Conservation (phyloP, 1,140 invertebrate genomes). For the Cydia fagiglandana region DNA sequence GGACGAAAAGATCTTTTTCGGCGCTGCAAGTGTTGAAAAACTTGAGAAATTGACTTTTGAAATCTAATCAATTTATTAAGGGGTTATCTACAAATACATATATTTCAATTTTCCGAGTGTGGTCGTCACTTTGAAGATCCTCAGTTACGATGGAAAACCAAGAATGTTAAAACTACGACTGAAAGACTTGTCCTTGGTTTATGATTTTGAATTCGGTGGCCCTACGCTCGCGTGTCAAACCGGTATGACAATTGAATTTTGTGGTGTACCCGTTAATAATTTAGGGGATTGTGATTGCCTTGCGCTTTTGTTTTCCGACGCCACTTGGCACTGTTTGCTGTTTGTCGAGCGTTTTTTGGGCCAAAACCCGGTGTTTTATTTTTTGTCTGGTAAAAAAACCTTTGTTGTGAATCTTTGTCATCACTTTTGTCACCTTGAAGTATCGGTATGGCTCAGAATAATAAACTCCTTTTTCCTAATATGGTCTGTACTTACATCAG, state of each 20-base stretch:
- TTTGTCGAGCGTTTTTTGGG: not conserved
- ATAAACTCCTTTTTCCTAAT: no score
- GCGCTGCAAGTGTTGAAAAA: no score
- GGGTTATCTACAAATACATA: no score
- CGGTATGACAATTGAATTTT: slow-evolving; percentile 56
- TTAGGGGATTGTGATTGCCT: slow-evolving; percentile 34
- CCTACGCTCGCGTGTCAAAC: slow-evolving; percentile 55
- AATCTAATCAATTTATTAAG: no score
- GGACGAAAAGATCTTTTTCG: no score
- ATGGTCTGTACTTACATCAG: no score
- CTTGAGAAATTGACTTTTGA: no score
- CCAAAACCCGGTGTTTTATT: not conserved
- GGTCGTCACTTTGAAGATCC: no score
- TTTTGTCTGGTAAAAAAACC: not conserved
- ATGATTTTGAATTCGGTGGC: not conserved
- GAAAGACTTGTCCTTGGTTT: slow-evolving; percentile 37
- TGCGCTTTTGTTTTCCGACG: slow-evolving; percentile 26
- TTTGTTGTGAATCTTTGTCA: no score
- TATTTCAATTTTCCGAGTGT: no score
- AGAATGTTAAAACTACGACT: slow-evolving; percentile 37
- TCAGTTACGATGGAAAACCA: not conserved
- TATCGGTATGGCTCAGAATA: no score
- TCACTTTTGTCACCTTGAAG: no score
- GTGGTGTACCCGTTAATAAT: slow-evolving; percentile 34
- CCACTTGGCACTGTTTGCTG: slow-evolving; percentile 4